Evolutionary conservation across 2,888 invertebrate species (phyloP).

Genomic region (Lepidonotus clava): DNA sequence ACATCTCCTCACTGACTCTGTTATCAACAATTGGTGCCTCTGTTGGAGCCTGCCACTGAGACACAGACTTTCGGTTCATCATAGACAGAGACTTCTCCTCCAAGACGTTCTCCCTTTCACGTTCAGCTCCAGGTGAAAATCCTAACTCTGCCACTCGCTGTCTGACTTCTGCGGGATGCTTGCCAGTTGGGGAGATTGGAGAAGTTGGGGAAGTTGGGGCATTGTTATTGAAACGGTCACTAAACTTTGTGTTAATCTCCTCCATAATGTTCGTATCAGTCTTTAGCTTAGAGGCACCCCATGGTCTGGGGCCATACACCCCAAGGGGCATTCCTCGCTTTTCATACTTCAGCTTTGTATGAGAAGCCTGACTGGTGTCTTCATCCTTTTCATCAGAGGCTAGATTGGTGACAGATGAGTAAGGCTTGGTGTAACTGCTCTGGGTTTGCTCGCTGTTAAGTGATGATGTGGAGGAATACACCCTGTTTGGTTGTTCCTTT

Average conservation of each 20-base stretch:
- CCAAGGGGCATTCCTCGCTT: conserved; percentile 20
- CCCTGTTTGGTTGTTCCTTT: neutral
- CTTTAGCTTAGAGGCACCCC: conserved; percentile 28
- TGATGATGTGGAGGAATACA: conserved; percentile 19
- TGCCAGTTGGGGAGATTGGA: neutral
- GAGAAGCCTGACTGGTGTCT: neutral
- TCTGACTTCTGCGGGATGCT: neutral
- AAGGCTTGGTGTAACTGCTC: neutral
- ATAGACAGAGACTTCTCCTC: conserved; percentile 73
- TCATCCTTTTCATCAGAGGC: neutral
- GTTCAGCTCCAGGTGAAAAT: conserved; percentile 69
- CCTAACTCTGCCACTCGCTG: conserved; percentile 63
- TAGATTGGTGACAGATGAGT: neutral
- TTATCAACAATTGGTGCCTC: neutral
- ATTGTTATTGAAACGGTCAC: conserved; percentile 4
- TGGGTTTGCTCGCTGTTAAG: neutral
- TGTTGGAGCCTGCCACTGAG: conserved; percentile 53
- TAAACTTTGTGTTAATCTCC: neutral
- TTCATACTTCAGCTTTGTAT: neutral
- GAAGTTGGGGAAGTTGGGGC: neutral
- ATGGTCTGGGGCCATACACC: conserved; percentile 35
- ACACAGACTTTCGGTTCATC: conserved; percentile 69
- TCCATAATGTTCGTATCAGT: neutral
- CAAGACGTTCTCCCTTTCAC: conserved; percentile 69
- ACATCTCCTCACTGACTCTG: neutral